A percentile compares a stretch with the other conserved stretches of the same genome.
phyloP scores from a whole-genome alignment of 2,113 vertebrate species.

The Rhinolophus ferrumequinum region DNA sequence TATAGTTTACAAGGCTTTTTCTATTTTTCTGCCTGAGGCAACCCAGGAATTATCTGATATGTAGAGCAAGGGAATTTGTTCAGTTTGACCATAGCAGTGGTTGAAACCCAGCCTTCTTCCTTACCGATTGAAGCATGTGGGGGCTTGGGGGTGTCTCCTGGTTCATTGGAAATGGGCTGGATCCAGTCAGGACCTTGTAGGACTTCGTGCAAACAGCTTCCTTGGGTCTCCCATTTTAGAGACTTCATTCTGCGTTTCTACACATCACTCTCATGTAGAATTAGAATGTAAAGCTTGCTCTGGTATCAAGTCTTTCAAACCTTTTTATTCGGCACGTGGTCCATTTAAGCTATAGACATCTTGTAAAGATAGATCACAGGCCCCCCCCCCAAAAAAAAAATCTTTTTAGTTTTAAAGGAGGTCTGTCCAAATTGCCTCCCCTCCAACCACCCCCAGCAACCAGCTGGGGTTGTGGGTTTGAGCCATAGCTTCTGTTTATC shows the following conservation, averaged over 20 bases:
- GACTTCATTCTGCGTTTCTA: background rate
- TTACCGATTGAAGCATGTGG: rapidly evolving
- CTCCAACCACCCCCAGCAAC: background rate
- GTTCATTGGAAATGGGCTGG: background rate
- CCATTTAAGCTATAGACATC: background rate
- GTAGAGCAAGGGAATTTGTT: background rate
- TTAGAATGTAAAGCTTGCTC: background rate
- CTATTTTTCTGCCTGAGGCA: background rate
- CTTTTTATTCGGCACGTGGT: background rate
- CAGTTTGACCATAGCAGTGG: background rate
- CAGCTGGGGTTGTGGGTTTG: background rate
- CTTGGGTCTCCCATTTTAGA: background rate
- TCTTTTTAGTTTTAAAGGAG: background rate
- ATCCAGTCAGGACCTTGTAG: background rate
- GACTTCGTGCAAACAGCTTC: background rate
- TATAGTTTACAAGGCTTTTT: conserved; percentile 29
- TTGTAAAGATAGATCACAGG: background rate
- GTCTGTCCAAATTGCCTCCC: background rate
- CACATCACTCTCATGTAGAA: background rate
- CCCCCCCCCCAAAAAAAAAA: background rate
- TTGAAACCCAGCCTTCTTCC: background rate
- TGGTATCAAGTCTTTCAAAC: conserved; percentile 16
- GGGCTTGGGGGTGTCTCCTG: background rate
- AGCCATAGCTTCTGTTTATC: background rate
- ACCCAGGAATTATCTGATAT: background rate